Evolutionary conservation across 2,888 invertebrate species (phyloP), one percentile per base, ranked within the genome.

Genomic region (Cerastoderma edule): DNA sequence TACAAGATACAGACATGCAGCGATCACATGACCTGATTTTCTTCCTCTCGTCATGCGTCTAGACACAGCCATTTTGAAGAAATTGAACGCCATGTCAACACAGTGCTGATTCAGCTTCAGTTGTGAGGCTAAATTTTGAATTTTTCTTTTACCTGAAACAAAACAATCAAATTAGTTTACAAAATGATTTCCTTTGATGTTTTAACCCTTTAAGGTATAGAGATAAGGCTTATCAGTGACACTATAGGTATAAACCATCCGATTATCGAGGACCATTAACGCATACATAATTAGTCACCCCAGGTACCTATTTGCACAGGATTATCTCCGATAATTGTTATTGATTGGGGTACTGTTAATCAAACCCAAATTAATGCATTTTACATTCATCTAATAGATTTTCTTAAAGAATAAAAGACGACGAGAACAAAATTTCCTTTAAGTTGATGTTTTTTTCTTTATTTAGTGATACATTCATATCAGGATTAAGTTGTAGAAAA

Each of bases 1-100:
- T 0, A 98, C 98, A 91, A 99, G 96, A 91, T 99, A 99, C 2
- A 99, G 96, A 93, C 99, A 99, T 32, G 99, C 98, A 39, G 99
- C 99, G 90, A 98, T 96, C 66, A 99, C 97, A 90, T 97, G 97
- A 19, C 96, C 95, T 82, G 96, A 96, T 85, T 96, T 96, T 44
- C 99, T 94, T 13, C 99, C 99, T 87, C 98, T 95, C 0, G 99
- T 99, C 69, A 94, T 82, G 35, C 93, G 89, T 24, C 91, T 91
- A 13, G 86, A 88, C 19, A 94, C 92, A 24, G 93, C 94, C 92
- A 94, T 93, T 83, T 93, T 92, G 85, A 90, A 93, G 83, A 91
- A 92, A 73, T 92, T 91, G 78, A 89, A 96, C 0, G 99, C 97
- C 22, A 97, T 98, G 85, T 99, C 98, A 82, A 98, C 96, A 89